phyloP scores from a whole-genome alignment of 2,888 invertebrate genomes.

The Resseliella maxima region DNA sequence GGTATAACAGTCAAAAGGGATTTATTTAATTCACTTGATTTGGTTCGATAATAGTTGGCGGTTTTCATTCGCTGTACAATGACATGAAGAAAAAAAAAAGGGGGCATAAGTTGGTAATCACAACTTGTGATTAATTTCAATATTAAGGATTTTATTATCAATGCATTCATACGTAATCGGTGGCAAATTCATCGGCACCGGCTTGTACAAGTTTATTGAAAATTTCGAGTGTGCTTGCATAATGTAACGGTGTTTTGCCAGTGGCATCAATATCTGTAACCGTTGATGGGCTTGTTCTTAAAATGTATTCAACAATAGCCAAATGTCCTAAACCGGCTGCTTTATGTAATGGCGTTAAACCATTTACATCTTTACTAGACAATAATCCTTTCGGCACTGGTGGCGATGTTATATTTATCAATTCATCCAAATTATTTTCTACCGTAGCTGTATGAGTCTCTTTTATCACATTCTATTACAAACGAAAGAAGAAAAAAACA shows the following conservation, averaged over 20 bases:
- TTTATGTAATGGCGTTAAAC: constrained; percentile 89
- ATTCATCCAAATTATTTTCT: constrained; percentile 78
- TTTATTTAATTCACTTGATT: constrained; percentile 81
- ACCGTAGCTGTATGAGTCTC: constrained; percentile 83
- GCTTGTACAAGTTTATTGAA: constrained; percentile 81
- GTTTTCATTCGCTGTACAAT: constrained; percentile 82
- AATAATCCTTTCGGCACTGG: constrained; percentile 79
- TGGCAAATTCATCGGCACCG: constrained; percentile 85
- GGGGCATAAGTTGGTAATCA: too few relatives aligned
- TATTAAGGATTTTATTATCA: background rate
- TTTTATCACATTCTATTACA: constrained; percentile 79
- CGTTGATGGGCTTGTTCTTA: constrained; percentile 76
- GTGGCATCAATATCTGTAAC: constrained; percentile 81
- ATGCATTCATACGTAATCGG: constrained; percentile 79
- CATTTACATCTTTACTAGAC: constrained; percentile 81
- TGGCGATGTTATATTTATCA: constrained; percentile 75
- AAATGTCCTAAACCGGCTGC: constrained; percentile 85
- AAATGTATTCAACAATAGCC: constrained; percentile 79
- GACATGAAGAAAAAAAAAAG: background rate
- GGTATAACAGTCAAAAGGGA: constrained; percentile 77
- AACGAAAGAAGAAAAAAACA: background rate
- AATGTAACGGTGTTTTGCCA: constrained; percentile 89
- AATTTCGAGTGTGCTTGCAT: constrained; percentile 84
- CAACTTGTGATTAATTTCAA: background rate
- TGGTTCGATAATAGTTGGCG: constrained; percentile 81